Evolutionary conservation across 2,797 vertebrate genomes (phyloP).

Genomic region (Sebastes itinus): DNA sequence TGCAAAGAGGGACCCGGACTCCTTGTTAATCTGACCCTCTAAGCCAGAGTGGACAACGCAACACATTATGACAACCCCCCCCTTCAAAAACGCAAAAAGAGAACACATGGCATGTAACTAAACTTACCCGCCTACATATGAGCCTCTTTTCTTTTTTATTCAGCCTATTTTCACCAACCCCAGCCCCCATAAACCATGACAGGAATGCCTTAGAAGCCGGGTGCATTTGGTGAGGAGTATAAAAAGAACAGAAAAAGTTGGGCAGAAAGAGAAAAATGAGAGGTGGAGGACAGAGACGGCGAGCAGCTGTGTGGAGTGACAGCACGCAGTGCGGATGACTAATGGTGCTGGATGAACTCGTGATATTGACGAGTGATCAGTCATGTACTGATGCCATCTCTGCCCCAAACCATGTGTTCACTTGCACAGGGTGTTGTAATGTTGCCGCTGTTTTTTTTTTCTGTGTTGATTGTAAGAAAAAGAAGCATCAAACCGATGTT

Average conservation of each 20-base stretch:
- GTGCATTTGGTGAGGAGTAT: constrained; percentile 22
- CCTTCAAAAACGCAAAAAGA: constrained; percentile 51
- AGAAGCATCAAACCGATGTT: constrained; percentile 18
- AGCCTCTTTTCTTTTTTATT: constrained; percentile 47
- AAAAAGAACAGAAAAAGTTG: constrained; percentile 70
- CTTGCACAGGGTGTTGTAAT: constrained; percentile 30
- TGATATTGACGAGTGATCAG: constrained; percentile 80
- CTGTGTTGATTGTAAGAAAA: constrained; percentile 26
- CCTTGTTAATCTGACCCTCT: constrained; percentile 82
- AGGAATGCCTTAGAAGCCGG: constrained; percentile 56
- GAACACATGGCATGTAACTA: constrained; percentile 66
- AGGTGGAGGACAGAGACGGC: constrained; percentile 57
- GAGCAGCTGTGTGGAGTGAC: constrained; percentile 80
- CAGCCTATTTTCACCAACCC: constrained; percentile 31
- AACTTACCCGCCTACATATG: constrained; percentile 57
- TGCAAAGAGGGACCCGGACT: constrained; percentile 71
- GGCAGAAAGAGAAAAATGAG: constrained; percentile 69
- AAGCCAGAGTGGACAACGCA: constrained; percentile 78
- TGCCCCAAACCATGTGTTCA: constrained; percentile 55
- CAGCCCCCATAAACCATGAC: constrained; percentile 39
- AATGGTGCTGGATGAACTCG: constrained; percentile 68
- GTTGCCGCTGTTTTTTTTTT: constrained; percentile 31
- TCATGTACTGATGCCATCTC: constrained; percentile 70
- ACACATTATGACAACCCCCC: constrained; percentile 76
- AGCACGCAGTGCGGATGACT: constrained; percentile 69